A percentile compares a stretch with the other conserved stretches of the same genome.
Conservation (phyloP, 1,140 invertebrate genomes). For the Micrasema minimum region DNA sequence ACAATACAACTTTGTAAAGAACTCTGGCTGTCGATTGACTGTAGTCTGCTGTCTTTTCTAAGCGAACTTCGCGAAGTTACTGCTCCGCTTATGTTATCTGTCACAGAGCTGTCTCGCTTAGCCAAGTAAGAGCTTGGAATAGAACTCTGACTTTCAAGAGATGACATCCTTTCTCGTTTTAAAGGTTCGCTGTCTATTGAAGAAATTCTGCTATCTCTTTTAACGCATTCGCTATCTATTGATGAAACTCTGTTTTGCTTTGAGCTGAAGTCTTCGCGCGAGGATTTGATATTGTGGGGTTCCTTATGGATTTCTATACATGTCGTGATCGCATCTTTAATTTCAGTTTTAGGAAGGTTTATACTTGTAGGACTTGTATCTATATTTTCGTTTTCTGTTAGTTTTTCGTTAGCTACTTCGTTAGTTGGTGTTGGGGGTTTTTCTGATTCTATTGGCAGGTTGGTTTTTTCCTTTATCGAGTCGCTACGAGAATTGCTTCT, state of each 20-base stretch:
- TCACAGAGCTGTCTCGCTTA: conserved; percentile 25
- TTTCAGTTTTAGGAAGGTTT: conserved; percentile 10
- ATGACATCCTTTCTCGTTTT: conserved; percentile 36
- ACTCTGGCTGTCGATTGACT: conserved; percentile 34
- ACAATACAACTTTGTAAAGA: conserved; percentile 22
- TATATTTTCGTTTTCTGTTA: conserved; percentile 6
- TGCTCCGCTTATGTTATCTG: not conserved
- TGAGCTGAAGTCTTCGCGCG: not conserved
- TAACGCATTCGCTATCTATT: conserved; percentile 12
- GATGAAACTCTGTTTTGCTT: conserved; percentile 10
- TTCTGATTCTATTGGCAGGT: conserved; percentile 56
- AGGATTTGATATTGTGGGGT: conserved; percentile 1
- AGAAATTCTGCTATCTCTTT: conserved; percentile 31
- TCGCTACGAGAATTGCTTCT: conserved; percentile 45
- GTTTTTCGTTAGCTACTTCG: conserved; percentile 7
- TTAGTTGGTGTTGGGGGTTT: conserved; percentile 43
- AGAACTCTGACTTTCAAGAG: conserved; percentile 44
- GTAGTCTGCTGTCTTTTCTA: conserved; percentile 27
- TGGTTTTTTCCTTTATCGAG: conserved; percentile 46
- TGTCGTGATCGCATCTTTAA: not conserved
- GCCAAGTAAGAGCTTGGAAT: conserved; percentile 19
- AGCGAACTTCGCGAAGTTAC: conserved; percentile 31
- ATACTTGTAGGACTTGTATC: not conserved
- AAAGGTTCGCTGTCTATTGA: conserved; percentile 33
- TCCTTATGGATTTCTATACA: conserved; percentile 19